Base-by-base conservation (phyloP, 2,113 vertebrate species). In the Ciconia maguari region DNA sequence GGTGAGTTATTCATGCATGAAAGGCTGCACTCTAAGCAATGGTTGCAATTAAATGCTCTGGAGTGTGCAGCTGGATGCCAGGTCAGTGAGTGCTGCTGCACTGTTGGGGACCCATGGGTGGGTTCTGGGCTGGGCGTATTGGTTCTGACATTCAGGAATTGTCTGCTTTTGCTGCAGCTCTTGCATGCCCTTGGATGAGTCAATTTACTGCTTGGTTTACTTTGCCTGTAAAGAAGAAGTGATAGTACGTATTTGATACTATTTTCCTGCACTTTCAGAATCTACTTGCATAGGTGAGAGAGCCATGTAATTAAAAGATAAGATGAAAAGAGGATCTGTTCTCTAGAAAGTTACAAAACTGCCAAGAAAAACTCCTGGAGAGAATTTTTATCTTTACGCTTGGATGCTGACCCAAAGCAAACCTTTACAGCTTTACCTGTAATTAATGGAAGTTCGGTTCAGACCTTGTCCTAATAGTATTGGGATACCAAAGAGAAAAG, bases 91-190 rank as follows among this genome's bases (percentile, higher is more conserved):
- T 52, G 69, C 30, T 84, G 51, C 41, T 1, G 7, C 25, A 20
- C 6, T 2, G 2, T 2, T 16, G 19, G 17, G 11, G n/a, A 25
- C 38, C 19, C 1, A 1, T 3, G 25, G 70, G 32, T 20, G 54
- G 7, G 24, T 24, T 60, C 2, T 17, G 49, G 41, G 17, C 44
- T 51, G 18, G 27, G 4, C 41, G 9, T 25, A 3, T 64, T 1
- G 1, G 32, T 46, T 51, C 62, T 51, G 52, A 30, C 0, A 0
- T 22, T 27, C 26, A 26, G 54, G 22, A 38, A 8, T 7, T 68
- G 26, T 54, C 61, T 76, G 48, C 16, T 16, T 54, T 36, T 80
- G 52, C 61, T 51, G 57, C 52, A 69, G 48, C 18, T 74, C 7
- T 29, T 61, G 15, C 29, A 13, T 34, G 32, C 10, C n/a, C 42